Conservation (phyloP, 1,140 invertebrate genomes). For the Lethrus apterus region DNA sequence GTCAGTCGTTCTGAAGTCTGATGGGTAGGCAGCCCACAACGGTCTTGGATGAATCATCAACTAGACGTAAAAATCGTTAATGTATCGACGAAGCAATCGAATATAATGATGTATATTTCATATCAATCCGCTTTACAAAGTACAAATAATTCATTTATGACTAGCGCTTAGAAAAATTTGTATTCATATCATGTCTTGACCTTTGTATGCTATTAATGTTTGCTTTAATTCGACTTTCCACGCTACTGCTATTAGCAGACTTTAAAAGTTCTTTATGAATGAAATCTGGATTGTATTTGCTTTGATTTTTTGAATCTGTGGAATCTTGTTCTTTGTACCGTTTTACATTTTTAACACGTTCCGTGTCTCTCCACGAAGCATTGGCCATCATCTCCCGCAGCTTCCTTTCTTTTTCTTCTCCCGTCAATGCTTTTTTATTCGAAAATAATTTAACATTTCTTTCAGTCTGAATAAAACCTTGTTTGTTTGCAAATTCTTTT, state of each 20-base stretch:
- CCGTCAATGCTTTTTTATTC: slow-evolving; percentile 42
- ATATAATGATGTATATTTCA: too few relatives aligned
- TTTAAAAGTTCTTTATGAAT: slow-evolving; percentile 59
- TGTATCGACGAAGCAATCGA: too few relatives aligned
- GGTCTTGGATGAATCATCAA: too few relatives aligned
- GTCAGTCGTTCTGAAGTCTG: too few relatives aligned
- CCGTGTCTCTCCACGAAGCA: slow-evolving; percentile 62
- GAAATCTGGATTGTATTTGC: slow-evolving; percentile 44
- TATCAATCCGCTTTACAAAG: too few relatives aligned
- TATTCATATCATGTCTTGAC: slow-evolving; percentile 56
- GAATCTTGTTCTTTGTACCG: slow-evolving; percentile 56
- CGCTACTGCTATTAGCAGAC: slow-evolving; percentile 55
- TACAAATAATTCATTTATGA: too few relatives aligned
- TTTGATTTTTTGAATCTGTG: slow-evolving; percentile 48
- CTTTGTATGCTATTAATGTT: slow-evolving; percentile 78
- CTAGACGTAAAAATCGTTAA: too few relatives aligned
- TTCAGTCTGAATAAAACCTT: too few relatives aligned
- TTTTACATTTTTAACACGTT: slow-evolving; percentile 56
- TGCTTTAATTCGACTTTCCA: slow-evolving; percentile 69
- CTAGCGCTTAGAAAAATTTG: slow-evolving; percentile 63
- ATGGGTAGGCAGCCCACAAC: too few relatives aligned
- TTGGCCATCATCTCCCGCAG: slow-evolving; percentile 78
- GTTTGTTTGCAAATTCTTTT: too few relatives aligned
- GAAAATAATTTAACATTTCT: slow-evolving; percentile 10
- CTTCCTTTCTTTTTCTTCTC: slow-evolving; percentile 63